phyloP scores from a whole-genome alignment of 2,797 vertebrate species.

The Artibeus jamaicensis region DNA sequence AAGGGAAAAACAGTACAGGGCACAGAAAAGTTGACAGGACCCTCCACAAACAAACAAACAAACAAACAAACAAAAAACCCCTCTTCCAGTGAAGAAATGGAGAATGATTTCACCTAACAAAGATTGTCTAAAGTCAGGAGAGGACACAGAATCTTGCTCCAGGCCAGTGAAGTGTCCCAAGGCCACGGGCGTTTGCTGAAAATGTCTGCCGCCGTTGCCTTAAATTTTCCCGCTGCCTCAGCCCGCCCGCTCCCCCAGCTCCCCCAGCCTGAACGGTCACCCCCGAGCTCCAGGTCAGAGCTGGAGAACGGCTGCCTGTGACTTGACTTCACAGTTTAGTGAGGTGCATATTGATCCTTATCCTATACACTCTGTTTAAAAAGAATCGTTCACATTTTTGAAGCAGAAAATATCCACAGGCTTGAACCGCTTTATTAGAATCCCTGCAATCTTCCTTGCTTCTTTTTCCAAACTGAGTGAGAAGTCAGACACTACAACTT shows the following conservation, averaged over 20 bases:
- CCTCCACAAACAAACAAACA: too few relatives aligned
- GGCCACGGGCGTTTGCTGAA: not conserved
- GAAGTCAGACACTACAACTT: not conserved
- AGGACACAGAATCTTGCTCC: not conserved
- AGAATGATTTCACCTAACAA: not conserved
- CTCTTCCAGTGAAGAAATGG: not conserved
- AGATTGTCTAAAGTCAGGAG: not conserved
- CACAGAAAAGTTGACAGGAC: not conserved
- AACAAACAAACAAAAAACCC: not conserved
- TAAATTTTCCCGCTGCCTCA: not conserved
- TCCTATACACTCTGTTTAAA: not conserved
- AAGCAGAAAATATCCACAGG: not conserved
- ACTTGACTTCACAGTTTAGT: not conserved
- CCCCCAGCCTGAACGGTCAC: not conserved
- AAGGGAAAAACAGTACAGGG: not conserved
- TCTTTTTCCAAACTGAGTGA: not conserved
- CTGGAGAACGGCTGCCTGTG: not conserved
- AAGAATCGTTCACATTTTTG: not conserved
- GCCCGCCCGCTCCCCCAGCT: fast-evolving
- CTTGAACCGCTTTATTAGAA: not conserved
- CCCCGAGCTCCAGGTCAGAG: not conserved
- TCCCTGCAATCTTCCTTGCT: not conserved
- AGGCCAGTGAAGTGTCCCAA: not conserved
- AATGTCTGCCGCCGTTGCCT: not conserved
- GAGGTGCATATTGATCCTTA: not conserved